phyloP scores from a whole-genome alignment of 2,797 vertebrate species.

The Pangasius sanitwongsei region DNA sequence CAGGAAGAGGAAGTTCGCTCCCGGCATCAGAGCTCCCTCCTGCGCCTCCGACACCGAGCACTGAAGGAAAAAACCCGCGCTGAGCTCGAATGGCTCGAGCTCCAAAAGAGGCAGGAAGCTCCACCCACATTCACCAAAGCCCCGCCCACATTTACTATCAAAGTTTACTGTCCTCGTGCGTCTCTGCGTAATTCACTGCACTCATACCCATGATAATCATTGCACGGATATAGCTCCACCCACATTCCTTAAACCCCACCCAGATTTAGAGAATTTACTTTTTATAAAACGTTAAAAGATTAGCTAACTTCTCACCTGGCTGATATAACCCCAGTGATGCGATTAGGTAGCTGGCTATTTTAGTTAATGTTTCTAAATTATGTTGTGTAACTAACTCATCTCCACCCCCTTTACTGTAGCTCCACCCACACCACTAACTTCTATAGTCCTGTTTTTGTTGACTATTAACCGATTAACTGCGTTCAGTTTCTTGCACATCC shows the following conservation, averaged over 20 bases:
- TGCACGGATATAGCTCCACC: neutral
- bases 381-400: neutral
- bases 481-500: neutral
- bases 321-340: neutral
- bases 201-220: neutral
- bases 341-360: neutral
- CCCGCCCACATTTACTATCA: neutral
- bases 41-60: conserved; percentile 92
- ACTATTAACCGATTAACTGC: neutral
- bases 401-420: neutral
- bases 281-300: neutral
- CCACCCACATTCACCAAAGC: neutral
- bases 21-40: conserved; percentile 92
- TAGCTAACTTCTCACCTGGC: neutral
- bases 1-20: conserved; percentile 95
- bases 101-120: conserved; percentile 84
- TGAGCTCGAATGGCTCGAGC: conserved; percentile 95
- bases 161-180: neutral
- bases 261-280: neutral
- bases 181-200: neutral
- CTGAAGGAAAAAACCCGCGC: conserved; percentile 93
- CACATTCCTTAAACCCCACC: neutral
- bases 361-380: neutral
- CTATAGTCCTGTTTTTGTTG: neutral
- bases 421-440: neutral